These are phyloP conservation scores for Mactra quadrangularis DNA, from an alignment of 1,140 invertebrate species.

Conservation along the genomic window DNA sequence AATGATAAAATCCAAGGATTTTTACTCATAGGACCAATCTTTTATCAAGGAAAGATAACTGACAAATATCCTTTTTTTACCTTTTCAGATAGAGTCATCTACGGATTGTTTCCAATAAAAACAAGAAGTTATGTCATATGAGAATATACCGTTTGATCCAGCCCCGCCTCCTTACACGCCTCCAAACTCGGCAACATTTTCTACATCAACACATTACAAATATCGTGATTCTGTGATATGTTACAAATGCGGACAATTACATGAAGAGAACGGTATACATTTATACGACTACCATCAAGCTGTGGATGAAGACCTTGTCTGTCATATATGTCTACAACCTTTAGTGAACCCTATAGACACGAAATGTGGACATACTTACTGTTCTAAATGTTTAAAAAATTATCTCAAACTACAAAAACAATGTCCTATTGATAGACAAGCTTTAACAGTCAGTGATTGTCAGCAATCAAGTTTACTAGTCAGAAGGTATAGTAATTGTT, in stretches of 20 bases:
- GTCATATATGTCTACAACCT: constrained; percentile 85
- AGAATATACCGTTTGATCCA: constrained; percentile 41
- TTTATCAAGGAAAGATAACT: no score
- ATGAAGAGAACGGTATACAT: constrained; percentile 84
- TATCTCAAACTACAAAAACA: constrained; percentile 82
- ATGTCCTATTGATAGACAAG: constrained; percentile 82
- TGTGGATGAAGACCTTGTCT: constrained; percentile 85
- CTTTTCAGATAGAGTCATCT: no score
- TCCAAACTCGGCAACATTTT: constrained; percentile 49
- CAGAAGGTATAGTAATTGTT: constrained; percentile 81
- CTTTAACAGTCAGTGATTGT: constrained; percentile 77
- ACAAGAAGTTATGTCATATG: constrained; percentile 60
- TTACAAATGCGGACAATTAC: constrained; percentile 84
- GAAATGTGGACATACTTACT: constrained; percentile 86
- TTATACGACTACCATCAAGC: constrained; percentile 85
- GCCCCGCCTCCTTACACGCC: constrained; percentile 53
- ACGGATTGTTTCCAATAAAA: background rate
- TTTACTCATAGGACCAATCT: no score
- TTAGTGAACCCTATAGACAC: constrained; percentile 84
- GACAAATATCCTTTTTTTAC: no score
- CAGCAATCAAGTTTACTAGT: constrained; percentile 82
- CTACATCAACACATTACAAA: constrained; percentile 43
- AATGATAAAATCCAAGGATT: no score
- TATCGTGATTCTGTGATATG: constrained; percentile 73
- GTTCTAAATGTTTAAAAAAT: constrained; percentile 83